phyloP scores from a whole-genome alignment of 1,140 invertebrate species.

The Bombus waltoni region DNA sequence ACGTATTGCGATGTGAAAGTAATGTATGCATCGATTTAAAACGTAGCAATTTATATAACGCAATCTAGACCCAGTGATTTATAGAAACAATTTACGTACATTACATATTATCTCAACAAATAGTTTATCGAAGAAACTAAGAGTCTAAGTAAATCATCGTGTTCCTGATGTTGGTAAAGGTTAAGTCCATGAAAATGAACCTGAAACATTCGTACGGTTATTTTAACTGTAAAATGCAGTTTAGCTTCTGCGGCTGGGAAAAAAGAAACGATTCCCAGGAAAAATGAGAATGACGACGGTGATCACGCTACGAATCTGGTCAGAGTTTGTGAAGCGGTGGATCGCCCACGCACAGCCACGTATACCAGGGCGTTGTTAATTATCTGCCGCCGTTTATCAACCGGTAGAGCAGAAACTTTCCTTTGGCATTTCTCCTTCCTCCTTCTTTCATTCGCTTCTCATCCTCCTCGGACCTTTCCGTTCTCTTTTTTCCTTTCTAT shows the following conservation, averaged over 20 bases:
- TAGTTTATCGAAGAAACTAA: too few species aligned
- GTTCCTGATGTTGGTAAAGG: not conserved
- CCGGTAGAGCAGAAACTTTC: conserved; percentile 9
- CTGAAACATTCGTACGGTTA: conserved; percentile 33
- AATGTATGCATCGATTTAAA: too few species aligned
- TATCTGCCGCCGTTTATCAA: conserved; percentile 43
- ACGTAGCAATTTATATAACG: too few species aligned
- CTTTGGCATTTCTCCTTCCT: not conserved
- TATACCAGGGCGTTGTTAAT: conserved; percentile 69
- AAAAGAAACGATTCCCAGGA: conserved; percentile 20
- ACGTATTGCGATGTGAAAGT: too few species aligned
- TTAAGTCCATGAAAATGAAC: conserved; percentile 25
- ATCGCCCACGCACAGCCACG: conserved; percentile 63
- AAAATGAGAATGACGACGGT: conserved; percentile 21
- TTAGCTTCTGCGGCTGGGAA: conserved; percentile 37
- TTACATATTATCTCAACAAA: too few species aligned
- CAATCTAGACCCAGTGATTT: too few species aligned
- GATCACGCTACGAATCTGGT: conserved; percentile 34
- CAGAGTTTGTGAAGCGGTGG: conserved; percentile 51
- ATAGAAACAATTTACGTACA: too few species aligned
- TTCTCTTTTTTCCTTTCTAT: conserved; percentile 1
- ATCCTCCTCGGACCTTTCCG: not conserved
- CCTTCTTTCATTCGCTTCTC: not conserved
- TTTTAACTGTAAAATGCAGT: conserved; percentile 33
- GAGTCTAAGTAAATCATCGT: not conserved